Percentiles rank a stretch among this genome's conserved stretches.
Evolutionary conservation across 2,113 vertebrate species (phyloP).

Genomic region (Tenebrosternarchus preto): DNA sequence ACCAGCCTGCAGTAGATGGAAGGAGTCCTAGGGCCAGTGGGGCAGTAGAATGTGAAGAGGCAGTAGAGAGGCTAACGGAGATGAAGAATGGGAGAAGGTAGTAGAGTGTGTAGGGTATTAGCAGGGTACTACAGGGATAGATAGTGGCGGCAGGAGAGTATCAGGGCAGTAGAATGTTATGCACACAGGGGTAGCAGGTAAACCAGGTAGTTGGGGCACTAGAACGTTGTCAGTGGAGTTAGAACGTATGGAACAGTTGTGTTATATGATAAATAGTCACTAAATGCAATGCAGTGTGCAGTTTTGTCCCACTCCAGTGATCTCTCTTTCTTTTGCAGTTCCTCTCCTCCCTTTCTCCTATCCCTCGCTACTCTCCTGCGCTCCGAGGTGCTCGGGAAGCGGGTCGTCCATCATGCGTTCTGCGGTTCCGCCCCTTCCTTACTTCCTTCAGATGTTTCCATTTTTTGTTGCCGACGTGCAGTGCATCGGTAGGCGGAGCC

Average conservation of each 20-base stretch:
- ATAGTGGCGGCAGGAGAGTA: no score
- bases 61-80: conserved; percentile 1
- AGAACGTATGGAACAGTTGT: conserved; percentile 19
- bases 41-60: not conserved
- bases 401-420: conserved; percentile 80
- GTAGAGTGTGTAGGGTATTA: not conserved
- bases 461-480: conserved; percentile 69
- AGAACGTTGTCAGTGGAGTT: conserved; percentile 3
- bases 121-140: no score
- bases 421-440: conserved; percentile 83
- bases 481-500: conserved; percentile 41
- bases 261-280: conserved; percentile 70
- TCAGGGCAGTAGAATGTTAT: conserved; percentile 9
- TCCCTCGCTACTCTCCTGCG: conserved; percentile 72
- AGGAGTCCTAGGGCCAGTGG: no score
- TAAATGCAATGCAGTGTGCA: conserved; percentile 63
- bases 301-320: conserved; percentile 51
- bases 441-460: conserved; percentile 79
- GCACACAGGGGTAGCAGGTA: not conserved
- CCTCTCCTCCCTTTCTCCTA: conserved; percentile 1
- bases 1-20: no score
- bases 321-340: conserved; percentile 52
- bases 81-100: conserved; percentile 43
- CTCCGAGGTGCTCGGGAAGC: conserved; percentile 85
- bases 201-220: conserved; percentile 11